Evolutionary conservation across 2,888 invertebrate genomes (phyloP).

Genomic region (Caradrina clavipalpis): DNA sequence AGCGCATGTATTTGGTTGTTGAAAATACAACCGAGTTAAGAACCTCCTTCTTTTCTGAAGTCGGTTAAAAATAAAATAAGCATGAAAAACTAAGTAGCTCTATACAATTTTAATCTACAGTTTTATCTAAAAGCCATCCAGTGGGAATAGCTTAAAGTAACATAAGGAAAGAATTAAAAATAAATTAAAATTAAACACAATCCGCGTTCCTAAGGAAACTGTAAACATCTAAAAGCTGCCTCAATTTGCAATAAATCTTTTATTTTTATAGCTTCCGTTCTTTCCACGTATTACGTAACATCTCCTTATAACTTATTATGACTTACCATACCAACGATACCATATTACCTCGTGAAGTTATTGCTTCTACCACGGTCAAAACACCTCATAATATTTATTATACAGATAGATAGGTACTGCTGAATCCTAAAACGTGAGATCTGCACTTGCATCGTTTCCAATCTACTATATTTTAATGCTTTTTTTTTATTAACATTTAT

Average conservation of each 20-base stretch:
- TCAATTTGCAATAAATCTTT: slow-evolving; percentile 46
- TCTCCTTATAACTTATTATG: slow-evolving; percentile 22
- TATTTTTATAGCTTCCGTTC: slow-evolving; percentile 55
- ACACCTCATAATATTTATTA: not conserved
- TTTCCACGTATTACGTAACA: slow-evolving; percentile 27
- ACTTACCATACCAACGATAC: slow-evolving; percentile 6
- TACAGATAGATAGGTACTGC: not conserved
- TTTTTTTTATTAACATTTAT: too few species aligned
- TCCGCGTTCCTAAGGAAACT: slow-evolving; percentile 18
- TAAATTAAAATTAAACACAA: slow-evolving; percentile 24
- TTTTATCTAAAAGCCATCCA: slow-evolving; percentile 13
- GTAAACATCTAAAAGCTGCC: slow-evolving; percentile 14
- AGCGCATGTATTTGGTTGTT: too few species aligned
- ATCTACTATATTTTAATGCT: too few species aligned
- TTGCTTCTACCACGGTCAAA: slow-evolving; percentile 2
- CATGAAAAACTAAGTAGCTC: not conserved
- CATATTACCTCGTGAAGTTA: slow-evolving; percentile 27
- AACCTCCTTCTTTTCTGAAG: too few species aligned
- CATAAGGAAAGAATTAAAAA: slow-evolving; percentile 3
- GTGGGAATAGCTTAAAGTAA: not conserved
- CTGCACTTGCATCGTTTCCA: too few species aligned
- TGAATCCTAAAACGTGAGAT: too few species aligned
- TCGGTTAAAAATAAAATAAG: slow-evolving; percentile 6
- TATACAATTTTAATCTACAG: slow-evolving; percentile 8
- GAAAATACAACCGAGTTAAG: too few species aligned